Conservation (phyloP, 1,140 invertebrate genomes). For the Drosophila setifemur region DNA sequence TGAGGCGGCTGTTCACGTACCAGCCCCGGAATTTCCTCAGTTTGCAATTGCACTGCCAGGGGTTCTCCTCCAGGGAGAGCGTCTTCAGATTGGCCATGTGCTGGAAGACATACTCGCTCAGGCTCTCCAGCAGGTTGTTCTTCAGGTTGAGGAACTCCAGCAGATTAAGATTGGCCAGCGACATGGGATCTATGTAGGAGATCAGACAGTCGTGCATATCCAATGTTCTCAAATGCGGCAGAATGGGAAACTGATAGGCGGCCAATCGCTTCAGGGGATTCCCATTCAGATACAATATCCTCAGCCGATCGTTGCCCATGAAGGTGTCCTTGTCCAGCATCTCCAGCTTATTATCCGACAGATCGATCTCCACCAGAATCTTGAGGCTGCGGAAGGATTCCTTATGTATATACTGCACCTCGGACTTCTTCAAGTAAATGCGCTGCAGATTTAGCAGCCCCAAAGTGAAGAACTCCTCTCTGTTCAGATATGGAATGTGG, state of each 20-base stretch:
- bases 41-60: slow-evolving; percentile 94
- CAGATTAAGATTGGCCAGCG: slow-evolving; percentile 86
- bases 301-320: slow-evolving; percentile 88
- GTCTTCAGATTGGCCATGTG: slow-evolving; percentile 89
- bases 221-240: slow-evolving; percentile 88
- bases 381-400: slow-evolving; percentile 93
- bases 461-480: slow-evolving; percentile 90
- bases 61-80: slow-evolving; percentile 91
- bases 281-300: slow-evolving; percentile 87
- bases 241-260: slow-evolving; percentile 87
- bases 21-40: slow-evolving; percentile 91
- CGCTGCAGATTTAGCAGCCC: slow-evolving; percentile 92
- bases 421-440: slow-evolving; percentile 89
- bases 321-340: slow-evolving; percentile 89
- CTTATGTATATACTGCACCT: slow-evolving; percentile 89
- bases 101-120: slow-evolving; percentile 87
- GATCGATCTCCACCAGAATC: slow-evolving; percentile 93
- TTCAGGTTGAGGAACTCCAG: slow-evolving; percentile 89
- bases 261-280: slow-evolving; percentile 87
- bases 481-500: slow-evolving; percentile 88
- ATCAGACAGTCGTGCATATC: slow-evolving; percentile 91
- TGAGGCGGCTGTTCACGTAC: slow-evolving; percentile 88
- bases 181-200: slow-evolving; percentile 87
- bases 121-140: slow-evolving; percentile 86
- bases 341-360: slow-evolving; percentile 89